Evolutionary conservation across 2,113 vertebrate genomes (phyloP).

Genomic region (Siphamia tubifer): DNA sequence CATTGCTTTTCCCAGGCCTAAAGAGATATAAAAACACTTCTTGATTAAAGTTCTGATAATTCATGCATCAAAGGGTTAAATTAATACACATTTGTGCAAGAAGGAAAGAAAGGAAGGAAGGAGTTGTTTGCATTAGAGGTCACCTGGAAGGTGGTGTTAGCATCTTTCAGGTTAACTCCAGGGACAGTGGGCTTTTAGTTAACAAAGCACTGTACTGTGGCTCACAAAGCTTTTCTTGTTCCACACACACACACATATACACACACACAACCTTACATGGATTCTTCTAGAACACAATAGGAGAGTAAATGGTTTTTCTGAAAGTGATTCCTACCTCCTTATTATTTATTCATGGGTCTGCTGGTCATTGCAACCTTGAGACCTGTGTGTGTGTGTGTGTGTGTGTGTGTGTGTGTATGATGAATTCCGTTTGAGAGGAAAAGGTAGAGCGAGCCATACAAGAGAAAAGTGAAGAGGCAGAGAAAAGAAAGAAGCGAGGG

Average conservation of each 20-base stretch:
- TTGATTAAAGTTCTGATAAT: too few species aligned
- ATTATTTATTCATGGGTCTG: constrained; percentile 86
- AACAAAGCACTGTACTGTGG: constrained; percentile 59
- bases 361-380: constrained; percentile 85
- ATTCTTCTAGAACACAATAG: constrained; percentile 78
- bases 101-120: not conserved
- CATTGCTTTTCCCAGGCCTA: too few species aligned
- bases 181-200: constrained; percentile 63
- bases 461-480: constrained; percentile 57
- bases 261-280: constrained; percentile 25
- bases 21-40: too few species aligned
- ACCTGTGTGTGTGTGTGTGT: constrained; percentile 2
- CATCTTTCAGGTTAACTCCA: constrained; percentile 54
- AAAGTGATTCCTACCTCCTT: constrained; percentile 79
- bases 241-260: constrained; percentile 13
- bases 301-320: constrained; percentile 82
- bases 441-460: constrained; percentile 51
- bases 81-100: not conserved
- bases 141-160: constrained; percentile 49
- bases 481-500: constrained; percentile 28
- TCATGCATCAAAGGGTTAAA: too few species aligned
- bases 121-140: constrained; percentile 47
- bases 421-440: constrained; percentile 52
- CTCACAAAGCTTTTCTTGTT: constrained; percentile 66
- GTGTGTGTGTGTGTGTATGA: constrained; percentile 33